Percentiles rank a stretch among this genome's conserved stretches.
These are phyloP conservation scores for Itoplectis maculator DNA, from an alignment of 2,888 invertebrate genomes.

Conservation along the genomic window DNA sequence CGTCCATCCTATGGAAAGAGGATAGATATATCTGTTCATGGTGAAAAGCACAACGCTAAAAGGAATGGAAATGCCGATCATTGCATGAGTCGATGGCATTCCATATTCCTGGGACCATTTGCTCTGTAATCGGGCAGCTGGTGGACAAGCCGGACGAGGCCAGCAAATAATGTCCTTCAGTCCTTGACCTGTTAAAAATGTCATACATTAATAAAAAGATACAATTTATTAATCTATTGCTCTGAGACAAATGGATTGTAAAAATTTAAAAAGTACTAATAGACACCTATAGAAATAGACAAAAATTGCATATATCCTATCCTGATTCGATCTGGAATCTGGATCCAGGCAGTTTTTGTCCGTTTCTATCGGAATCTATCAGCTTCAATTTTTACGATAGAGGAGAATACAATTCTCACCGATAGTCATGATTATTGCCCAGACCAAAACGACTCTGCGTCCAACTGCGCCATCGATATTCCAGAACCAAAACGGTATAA, in stretches of 20 bases:
- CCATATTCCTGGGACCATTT: conserved; percentile 97
- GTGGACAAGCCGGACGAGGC: conserved; percentile 93
- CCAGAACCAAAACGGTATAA: conserved; percentile 98
- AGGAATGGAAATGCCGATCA: conserved; percentile 95
- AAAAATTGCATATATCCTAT: no score
- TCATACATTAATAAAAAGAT: conserved; percentile 18
- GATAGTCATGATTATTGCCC: conserved; percentile 94
- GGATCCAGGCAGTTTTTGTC: no score
- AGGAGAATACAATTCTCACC: conserved; percentile 87
- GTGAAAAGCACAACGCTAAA: conserved; percentile 94
- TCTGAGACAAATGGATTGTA: no score
- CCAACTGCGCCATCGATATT: conserved; percentile 95
- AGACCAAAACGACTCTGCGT: conserved; percentile 92
- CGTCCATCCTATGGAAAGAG: conserved; percentile 86
- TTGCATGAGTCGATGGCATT: conserved; percentile 98
- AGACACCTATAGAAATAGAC: no score
- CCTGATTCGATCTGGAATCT: no score
- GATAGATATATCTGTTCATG: conserved; percentile 91
- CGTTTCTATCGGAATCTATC: no score
- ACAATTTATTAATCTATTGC: no score
- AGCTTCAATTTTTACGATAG: no score
- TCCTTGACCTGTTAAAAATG: conserved; percentile 89
- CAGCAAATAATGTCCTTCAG: conserved; percentile 94
- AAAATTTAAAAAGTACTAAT: no score
- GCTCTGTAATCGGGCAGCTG: conserved; percentile 92